phyloP scores from a whole-genome alignment of 2,113 vertebrate genomes.

The Ibidorhyncha struthersii region DNA sequence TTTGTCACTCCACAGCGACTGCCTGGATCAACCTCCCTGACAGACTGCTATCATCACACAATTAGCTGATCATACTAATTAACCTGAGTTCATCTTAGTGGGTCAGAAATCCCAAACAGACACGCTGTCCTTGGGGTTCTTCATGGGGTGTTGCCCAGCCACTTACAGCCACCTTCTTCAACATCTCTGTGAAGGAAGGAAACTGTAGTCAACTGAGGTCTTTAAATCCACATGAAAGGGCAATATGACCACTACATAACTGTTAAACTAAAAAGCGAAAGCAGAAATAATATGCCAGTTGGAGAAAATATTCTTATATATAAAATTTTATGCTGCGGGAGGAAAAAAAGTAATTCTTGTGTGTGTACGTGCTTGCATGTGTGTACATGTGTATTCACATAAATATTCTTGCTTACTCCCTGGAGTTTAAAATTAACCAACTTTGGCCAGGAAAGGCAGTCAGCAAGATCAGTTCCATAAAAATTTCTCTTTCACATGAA shows the following conservation, averaged over 20 bases:
- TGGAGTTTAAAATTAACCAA: not conserved
- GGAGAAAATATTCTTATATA: not conserved
- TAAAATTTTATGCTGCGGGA: not conserved
- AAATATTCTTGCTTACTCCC: not conserved
- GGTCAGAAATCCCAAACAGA: not conserved
- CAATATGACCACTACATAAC: not conserved
- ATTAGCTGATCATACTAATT: not conserved
- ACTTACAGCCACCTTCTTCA: not conserved
- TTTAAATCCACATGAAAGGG: not conserved
- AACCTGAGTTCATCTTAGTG: not conserved
- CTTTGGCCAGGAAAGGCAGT: not conserved
- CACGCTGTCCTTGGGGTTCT: accelerated
- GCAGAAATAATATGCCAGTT: not conserved
- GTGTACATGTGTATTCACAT: not conserved
- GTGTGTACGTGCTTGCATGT: not conserved
- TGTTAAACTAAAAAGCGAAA: not conserved
- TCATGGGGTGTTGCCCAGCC: not conserved
- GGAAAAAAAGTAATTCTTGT: not conserved
- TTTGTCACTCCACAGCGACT: accelerated
- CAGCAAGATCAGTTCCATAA: not conserved
- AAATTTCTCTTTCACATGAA: not conserved
- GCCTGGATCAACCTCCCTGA: not conserved
- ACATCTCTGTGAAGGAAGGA: not conserved
- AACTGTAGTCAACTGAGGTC: not conserved
- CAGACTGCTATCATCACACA: not conserved